Conservation (phyloP, 2,888 invertebrate genomes). For the Mallateleia sp. region DNA sequence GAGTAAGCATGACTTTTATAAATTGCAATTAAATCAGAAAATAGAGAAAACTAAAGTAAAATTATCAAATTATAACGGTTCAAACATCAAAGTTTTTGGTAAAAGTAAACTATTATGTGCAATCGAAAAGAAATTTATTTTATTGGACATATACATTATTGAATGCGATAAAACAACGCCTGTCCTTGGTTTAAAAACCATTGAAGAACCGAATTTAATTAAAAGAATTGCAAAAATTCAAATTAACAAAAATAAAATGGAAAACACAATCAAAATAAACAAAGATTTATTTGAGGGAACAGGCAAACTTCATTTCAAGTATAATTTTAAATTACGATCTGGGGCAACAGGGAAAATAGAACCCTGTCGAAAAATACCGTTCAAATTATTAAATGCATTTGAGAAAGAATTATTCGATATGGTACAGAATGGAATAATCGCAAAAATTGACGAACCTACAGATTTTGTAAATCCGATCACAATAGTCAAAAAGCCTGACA, state of each 20-base stretch:
- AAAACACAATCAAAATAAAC: too few species aligned
- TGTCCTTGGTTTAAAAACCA: background rate
- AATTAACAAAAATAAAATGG: conserved; percentile 33
- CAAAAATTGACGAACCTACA: conserved; percentile 43
- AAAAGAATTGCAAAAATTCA: too few species aligned
- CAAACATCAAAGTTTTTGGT: conserved; percentile 1
- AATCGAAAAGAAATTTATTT: background rate
- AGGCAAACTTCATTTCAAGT: conserved; percentile 59
- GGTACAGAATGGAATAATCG: conserved; percentile 25
- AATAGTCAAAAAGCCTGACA: conserved; percentile 35
- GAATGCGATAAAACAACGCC: background rate
- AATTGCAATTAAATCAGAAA: conserved; percentile 13
- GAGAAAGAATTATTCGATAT: conserved; percentile 14
- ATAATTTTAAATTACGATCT: conserved; percentile 61
- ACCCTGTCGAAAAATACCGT: conserved; percentile 25
- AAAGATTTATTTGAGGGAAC: conserved; percentile 59
- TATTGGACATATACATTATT: background rate
- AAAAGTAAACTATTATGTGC: conserved; percentile 22
- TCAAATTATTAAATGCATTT: background rate
- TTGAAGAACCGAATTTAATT: background rate
- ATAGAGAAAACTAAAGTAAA: conserved; percentile 7
- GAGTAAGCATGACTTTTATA: conserved; percentile 23
- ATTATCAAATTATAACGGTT: conserved; percentile 12
- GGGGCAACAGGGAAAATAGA: too few species aligned
- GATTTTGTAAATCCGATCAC: conserved; percentile 31